Evolutionary conservation across 2,113 vertebrate species (phyloP), one percentile per base, ranked within the genome.

Genomic region (Opisthocomus hoazin): DNA sequence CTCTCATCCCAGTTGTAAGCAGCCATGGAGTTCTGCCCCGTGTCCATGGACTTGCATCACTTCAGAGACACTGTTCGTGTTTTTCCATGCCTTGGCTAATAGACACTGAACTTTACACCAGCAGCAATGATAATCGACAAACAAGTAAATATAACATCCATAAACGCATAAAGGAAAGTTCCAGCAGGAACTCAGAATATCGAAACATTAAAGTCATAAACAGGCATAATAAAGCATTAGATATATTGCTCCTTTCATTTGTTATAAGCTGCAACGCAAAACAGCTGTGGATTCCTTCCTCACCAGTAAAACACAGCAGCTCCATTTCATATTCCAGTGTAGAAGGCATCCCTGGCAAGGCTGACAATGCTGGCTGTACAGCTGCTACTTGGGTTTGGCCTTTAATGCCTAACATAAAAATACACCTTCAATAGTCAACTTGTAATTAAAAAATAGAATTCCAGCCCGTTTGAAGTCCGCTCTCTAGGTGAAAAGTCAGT

Each of bases 361-460:
- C 61, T 53, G 43, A 58, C 37, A 76, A 20, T 0, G 3, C 41
- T 23, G 37, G 11, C 66, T 48, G 24, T 15, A 30, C 84, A 86
- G 58, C 51, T 78, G 51, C 36, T 54, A 4, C 45, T 56, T 30
- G 37, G 21, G 9, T 29, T 66, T 65, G n/a, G 18, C 56, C 17
- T 84, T 84, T 80, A 41, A 60, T 21, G 41, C 23, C 45, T 69
- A 8, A 65, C 20, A 74, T 12, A 53, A 85, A 50, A 71, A 87
- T 41, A 26, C 18, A 69, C 34, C 32, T 90, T 82, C 48, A 70
- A 37, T 32, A 73, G 43, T 58, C 32, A 89, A 89, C 93, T 89
- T n/a, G 37, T 54, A 96, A 97, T 93, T 94, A 84, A 92, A 84
- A 87, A 30, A 5, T 0, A 56, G 32, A 85, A 71, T 45, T 94